Evolutionary conservation across 2,888 invertebrate species (phyloP).

Genomic region (Caenorhabditis panamensis): DNA sequence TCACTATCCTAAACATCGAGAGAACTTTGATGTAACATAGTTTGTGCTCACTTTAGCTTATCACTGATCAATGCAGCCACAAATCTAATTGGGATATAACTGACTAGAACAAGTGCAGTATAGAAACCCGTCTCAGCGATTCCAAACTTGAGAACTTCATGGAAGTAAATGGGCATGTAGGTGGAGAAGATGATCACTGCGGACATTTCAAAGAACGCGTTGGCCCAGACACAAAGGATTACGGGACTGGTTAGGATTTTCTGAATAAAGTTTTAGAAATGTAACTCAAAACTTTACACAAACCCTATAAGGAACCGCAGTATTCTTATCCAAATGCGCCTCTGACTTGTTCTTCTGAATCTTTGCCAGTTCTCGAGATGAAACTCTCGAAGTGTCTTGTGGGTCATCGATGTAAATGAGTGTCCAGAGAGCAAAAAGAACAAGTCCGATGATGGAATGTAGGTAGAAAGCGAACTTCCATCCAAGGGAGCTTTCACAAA

Average conservation of each 20-base stretch:
- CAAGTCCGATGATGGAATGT: slow-evolving; percentile 58
- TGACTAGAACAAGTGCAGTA: slow-evolving; percentile 39
- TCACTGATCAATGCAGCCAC: slow-evolving; percentile 69
- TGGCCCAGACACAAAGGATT: slow-evolving; percentile 71
- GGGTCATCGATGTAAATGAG: slow-evolving; percentile 70
- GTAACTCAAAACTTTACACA: background rate
- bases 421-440: slow-evolving; percentile 68
- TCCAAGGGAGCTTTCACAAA: slow-evolving; percentile 58
- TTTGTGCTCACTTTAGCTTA: slow-evolving; percentile 57
- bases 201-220: slow-evolving; percentile 74
- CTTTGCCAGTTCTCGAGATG: slow-evolving; percentile 64
- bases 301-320: slow-evolving; percentile 68
- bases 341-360: slow-evolving; percentile 69
- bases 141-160: slow-evolving; percentile 65
- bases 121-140: slow-evolving; percentile 63
- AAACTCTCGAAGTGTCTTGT: slow-evolving; percentile 57
- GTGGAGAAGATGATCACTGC: slow-evolving; percentile 68
- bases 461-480: slow-evolving; percentile 66
- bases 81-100: slow-evolving; percentile 70
- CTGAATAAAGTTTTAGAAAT: slow-evolving; percentile 40
- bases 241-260: slow-evolving; percentile 65
- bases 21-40: background rate
- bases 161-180: slow-evolving; percentile 73
- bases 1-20: slow-evolving; percentile 51
- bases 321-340: slow-evolving; percentile 67